phyloP scores from a whole-genome alignment of 1,140 invertebrate genomes.

The Zaprionus ornatus region DNA sequence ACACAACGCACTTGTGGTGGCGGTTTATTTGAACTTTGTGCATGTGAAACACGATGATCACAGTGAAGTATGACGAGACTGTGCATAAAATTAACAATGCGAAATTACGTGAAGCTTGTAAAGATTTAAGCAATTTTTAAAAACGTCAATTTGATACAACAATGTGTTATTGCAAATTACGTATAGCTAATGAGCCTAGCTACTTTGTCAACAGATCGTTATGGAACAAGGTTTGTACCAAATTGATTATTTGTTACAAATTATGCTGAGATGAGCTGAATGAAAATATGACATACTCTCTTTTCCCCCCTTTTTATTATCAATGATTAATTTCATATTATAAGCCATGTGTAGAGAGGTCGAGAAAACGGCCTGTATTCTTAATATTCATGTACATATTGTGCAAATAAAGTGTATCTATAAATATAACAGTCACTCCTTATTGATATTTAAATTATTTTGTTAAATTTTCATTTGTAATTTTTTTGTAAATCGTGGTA shows the following conservation, averaged over 20 bases:
- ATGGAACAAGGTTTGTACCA: neutral
- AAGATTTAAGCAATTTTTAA: conserved; percentile 11
- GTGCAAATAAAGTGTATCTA: no score
- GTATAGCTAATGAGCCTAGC: neutral
- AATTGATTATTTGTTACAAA: neutral
- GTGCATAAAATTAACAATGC: neutral
- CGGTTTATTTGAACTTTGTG: conserved; percentile 31
- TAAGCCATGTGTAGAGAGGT: no score
- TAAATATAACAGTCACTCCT: no score
- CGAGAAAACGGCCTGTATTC: no score
- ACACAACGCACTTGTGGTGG: conserved; percentile 20
- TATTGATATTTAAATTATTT: neutral
- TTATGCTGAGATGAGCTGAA: neutral
- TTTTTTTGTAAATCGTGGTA: neutral
- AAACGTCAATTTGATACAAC: conserved; percentile 1
- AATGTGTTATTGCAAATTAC: conserved; percentile 8
- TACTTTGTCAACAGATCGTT: neutral
- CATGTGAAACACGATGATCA: conserved; percentile 1
- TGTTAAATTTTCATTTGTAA: neutral
- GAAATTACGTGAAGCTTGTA: conserved; percentile 4
- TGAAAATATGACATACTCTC: no score
- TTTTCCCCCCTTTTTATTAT: no score
- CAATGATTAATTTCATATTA: no score
- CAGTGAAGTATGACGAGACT: conserved; percentile 2
- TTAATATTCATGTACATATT: no score